Evolutionary conservation across 2,113 vertebrate species (phyloP), one percentile per base, ranked within the genome.

Genomic region (Zosterops lateralis): DNA sequence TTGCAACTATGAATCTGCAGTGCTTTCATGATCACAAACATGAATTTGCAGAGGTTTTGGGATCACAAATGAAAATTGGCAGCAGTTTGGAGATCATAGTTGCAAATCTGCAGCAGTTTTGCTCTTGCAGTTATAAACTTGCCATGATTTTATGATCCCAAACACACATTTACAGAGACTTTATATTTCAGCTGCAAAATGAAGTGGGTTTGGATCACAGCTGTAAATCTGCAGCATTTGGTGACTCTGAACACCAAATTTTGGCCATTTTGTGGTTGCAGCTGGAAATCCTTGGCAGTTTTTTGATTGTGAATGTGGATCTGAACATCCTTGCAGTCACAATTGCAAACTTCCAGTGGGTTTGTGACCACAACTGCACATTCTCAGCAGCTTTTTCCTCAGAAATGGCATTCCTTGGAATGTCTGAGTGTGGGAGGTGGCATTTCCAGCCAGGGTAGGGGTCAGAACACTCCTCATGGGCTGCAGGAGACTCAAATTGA

Each of bases 71-170:
- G 1, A 22, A 3, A 16, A 12, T 32, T 9, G 60, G 13, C 14
- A 20, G 62, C 5, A 7, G 5, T 40, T 29, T 67, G 24, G 16
- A 3, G 15, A 9, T 34, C 4, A 28, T 9, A 34, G 20, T 57
- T 58, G 3, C 24, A 17, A 29, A 48, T 13, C 5, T 54, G 38
- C 19, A 15, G 47, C 3, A 2, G 14, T 36, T 53, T 40, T 47
- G 25, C 3, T 5, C 7, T 10, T 7, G 28, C 38, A 34, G 5
- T 12, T 8, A 1, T 17, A 22, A 65, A 15, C 2, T 3, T 12
- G 44, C 13, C 2, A 3, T 1, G 1, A 2, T 13, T 24, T 42
- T 36, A 24, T 4, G 2, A 6, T 34, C 1, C 2, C 62, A 32
- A 12, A 3, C 7, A 0, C 13, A 36, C 42, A 20, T 54, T 12